Evolutionary conservation across 2,113 vertebrate species (phyloP).

Genomic region (Dermatemys mawii): DNA sequence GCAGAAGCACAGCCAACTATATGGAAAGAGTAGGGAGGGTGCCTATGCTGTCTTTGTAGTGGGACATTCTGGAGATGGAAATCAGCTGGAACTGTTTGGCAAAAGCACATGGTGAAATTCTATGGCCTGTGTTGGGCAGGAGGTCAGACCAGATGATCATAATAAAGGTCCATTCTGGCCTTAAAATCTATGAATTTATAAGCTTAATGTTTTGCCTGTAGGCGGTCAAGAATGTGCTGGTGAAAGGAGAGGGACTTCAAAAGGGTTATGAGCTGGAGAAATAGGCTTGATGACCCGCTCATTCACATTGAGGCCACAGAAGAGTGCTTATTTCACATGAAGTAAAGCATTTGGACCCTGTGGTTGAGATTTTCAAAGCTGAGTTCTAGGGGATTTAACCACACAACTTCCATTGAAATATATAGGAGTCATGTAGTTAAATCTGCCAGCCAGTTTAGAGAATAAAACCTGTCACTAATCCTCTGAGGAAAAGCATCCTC

Average conservation of each 20-base stretch:
- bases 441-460: background rate
- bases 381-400: background rate
- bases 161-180: background rate
- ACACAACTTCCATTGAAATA: background rate
- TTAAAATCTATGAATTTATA: background rate
- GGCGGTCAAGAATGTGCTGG: background rate
- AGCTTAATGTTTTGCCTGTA: background rate
- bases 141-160: background rate
- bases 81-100: background rate
- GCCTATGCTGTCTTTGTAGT: background rate
- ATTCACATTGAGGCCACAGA: background rate
- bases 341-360: background rate
- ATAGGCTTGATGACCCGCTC: background rate
- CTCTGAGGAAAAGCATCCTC: background rate
- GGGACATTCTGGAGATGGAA: background rate
- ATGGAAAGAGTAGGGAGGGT: background rate
- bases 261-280: background rate
- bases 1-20: background rate
- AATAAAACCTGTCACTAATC: background rate
- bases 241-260: background rate
- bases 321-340: background rate
- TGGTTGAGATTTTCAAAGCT: background rate
- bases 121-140: background rate
- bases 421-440: background rate
- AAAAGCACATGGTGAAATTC: background rate